Evolutionary conservation across 2,113 vertebrate genomes (phyloP).

Genomic region (Crypturellus undulatus): DNA sequence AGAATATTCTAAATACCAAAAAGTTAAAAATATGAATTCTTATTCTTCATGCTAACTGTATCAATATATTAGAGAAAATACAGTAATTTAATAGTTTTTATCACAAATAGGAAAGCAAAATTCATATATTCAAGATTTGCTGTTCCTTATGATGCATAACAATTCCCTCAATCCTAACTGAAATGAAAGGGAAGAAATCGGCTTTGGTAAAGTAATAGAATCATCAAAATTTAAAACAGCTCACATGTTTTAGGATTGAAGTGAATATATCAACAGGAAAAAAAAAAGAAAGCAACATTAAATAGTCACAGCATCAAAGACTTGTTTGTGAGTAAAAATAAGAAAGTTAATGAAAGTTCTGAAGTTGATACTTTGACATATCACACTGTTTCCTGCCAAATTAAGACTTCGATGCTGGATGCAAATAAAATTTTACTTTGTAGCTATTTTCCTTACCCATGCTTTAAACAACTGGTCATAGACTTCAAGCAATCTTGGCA

Average conservation of each 20-base stretch:
- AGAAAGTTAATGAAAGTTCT: background rate
- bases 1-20: background rate
- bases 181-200: background rate
- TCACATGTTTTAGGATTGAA: background rate
- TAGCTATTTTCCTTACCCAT: slow-evolving; percentile 80
- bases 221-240: background rate
- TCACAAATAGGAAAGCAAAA: background rate
- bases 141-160: background rate
- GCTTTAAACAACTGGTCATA: slow-evolving; percentile 98
- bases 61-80: background rate
- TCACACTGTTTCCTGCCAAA: background rate
- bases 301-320: too few relatives aligned
- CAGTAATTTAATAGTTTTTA: background rate
- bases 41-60: background rate
- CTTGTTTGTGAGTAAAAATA: background rate
- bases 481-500: slow-evolving; percentile 91
- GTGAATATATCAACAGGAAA: background rate
- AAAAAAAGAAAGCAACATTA: background rate
- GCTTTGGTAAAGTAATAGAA: background rate
- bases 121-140: background rate
- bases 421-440: background rate
- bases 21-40: background rate
- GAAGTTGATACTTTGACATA: background rate
- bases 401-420: background rate
- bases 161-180: background rate